Evolutionary conservation across 2,888 invertebrate genomes (phyloP).

Genomic region (Rhagium mordax): DNA sequence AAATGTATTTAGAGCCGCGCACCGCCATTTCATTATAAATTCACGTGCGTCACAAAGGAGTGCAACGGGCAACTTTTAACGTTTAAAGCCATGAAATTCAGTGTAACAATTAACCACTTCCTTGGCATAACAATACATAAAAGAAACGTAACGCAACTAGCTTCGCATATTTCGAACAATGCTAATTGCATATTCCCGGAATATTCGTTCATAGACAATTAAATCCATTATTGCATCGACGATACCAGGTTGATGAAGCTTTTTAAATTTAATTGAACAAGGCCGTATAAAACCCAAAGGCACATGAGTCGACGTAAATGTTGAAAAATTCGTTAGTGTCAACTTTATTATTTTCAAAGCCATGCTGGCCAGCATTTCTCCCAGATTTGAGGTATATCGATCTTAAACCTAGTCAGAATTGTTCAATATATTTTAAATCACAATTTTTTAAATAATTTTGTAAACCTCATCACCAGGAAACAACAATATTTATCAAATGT

Average conservation of each 20-base stretch:
- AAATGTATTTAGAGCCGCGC: background rate
- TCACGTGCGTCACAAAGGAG: conserved; percentile 30
- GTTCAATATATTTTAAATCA: no score
- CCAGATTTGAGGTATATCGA: no score
- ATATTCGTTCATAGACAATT: conserved; percentile 4
- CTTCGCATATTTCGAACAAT: conserved; percentile 26
- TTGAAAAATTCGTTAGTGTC: no score
- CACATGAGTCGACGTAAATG: no score
- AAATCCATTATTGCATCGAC: background rate
- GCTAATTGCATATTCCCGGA: conserved; percentile 27
- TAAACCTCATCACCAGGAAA: no score
- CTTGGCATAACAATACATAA: conserved; percentile 34
- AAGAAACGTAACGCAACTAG: conserved; percentile 23
- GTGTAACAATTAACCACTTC: conserved; percentile 41
- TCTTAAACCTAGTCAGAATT: no score
- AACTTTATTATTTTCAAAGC: no score
- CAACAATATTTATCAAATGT: no score
- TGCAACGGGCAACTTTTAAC: conserved; percentile 24
- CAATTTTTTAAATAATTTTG: no score
- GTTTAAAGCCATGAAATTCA: conserved; percentile 37
- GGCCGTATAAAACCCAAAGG: no score
- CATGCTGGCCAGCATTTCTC: no score
- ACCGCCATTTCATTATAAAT: conserved; percentile 26
- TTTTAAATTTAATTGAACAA: no score
- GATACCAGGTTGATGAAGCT: background rate